Conservation (phyloP, 1,140 invertebrate species). For the Hydropsyche tenuis region DNA sequence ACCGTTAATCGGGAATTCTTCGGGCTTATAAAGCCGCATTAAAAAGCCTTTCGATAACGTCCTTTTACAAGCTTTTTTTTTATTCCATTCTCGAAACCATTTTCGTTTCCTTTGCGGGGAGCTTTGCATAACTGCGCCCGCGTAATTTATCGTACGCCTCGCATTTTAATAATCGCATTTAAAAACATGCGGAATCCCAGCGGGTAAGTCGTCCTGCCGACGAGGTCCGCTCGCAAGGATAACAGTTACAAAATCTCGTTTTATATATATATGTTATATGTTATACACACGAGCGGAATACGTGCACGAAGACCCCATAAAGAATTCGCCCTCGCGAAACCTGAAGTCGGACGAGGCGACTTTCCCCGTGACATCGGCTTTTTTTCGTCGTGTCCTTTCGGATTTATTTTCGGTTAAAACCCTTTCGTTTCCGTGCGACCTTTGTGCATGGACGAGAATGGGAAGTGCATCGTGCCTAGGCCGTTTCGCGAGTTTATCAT, state of each 20-base stretch:
- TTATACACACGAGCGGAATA: too few relatives aligned
- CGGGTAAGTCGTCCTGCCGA: constrained; percentile 3
- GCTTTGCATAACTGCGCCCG: constrained; percentile 10
- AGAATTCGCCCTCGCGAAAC: constrained; percentile 19
- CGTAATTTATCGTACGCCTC: constrained; percentile 21
- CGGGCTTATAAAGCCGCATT: too few relatives aligned
- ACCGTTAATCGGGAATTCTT: too few relatives aligned
- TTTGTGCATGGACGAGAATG: too few relatives aligned
- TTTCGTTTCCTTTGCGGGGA: neutral
- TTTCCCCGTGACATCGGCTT: constrained; percentile 2
- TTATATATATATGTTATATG: neutral
- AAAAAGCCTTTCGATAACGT: too few relatives aligned
- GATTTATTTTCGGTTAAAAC: too few relatives aligned
- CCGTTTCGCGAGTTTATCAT: too few relatives aligned
- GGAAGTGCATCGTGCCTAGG: too few relatives aligned
- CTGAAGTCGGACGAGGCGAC: constrained; percentile 4
- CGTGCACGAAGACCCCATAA: neutral
- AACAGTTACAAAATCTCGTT: constrained; percentile 37
- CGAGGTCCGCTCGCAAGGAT: constrained; percentile 28
- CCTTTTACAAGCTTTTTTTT: too few relatives aligned
- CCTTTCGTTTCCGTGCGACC: too few relatives aligned
- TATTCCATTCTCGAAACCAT: too few relatives aligned
- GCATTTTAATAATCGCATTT: constrained; percentile 25
- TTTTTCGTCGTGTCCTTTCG: too few relatives aligned
- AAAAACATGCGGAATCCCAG: constrained; percentile 12